Percentiles rank a stretch among this genome's conserved stretches.
Evolutionary conservation across 2,888 invertebrate species (phyloP).

Genomic region (Caenorhabditis imperialis): DNA sequence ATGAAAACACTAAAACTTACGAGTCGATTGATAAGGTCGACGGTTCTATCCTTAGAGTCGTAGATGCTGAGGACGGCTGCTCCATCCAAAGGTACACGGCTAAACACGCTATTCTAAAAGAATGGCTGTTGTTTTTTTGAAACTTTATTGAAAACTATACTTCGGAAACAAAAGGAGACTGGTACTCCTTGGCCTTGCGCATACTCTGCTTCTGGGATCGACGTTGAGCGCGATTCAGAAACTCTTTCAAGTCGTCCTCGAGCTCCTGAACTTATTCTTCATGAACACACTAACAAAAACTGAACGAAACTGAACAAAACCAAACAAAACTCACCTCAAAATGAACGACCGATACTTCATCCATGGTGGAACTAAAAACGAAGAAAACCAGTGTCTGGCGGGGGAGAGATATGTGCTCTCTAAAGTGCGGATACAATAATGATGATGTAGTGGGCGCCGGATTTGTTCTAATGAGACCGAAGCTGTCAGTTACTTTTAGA

Average conservation of each 20-base stretch:
- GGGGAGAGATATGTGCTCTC: no score
- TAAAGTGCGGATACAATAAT: no score
- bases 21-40: constrained; percentile 29
- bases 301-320: not conserved
- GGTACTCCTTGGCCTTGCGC: constrained; percentile 23
- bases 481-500: no score
- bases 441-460: no score
- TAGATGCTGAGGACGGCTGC: constrained; percentile 25
- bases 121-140: no score
- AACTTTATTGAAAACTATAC: not conserved
- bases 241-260: constrained; percentile 30
- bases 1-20: no score
- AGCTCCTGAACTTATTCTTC: constrained; percentile 26
- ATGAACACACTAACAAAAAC: no score
- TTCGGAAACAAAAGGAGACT: constrained; percentile 18
- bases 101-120: constrained; percentile 26
- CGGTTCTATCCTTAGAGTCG: constrained; percentile 14
- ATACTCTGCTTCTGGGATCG: constrained; percentile 20
- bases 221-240: constrained; percentile 16
- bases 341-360: constrained; percentile 12
- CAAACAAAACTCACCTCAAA: not conserved
- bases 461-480: no score
- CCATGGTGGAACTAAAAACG: constrained; percentile 1
- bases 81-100: constrained; percentile 30
- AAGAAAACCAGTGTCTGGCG: not conserved